phyloP scores from a whole-genome alignment of 2,888 invertebrate species.

The Flexamia atlantica region DNA sequence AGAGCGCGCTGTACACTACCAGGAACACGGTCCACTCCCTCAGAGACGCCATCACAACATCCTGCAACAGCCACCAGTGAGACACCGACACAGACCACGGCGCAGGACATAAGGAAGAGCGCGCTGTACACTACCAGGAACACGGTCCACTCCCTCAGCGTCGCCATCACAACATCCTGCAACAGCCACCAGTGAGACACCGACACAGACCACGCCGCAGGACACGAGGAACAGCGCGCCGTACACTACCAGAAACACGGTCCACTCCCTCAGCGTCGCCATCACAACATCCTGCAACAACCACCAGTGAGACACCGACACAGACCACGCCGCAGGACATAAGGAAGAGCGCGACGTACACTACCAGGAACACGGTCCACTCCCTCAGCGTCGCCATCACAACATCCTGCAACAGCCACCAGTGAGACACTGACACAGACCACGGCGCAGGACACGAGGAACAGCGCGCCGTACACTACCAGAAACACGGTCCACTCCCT shows the following conservation, averaged over 20 bases:
- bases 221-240: conserved; percentile 47
- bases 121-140: conserved; percentile 46
- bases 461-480: conserved; percentile 49
- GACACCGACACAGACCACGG: conserved; percentile 37
- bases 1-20: conserved; percentile 35
- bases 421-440: conserved; percentile 49
- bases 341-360: conserved; percentile 26
- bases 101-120: conserved; percentile 29
- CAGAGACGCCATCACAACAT: conserved; percentile 45
- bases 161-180: conserved; percentile 43
- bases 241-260: conserved; percentile 40
- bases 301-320: conserved; percentile 45
- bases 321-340: conserved; percentile 29
- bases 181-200: conserved; percentile 23
- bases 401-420: conserved; percentile 3
- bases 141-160: conserved; percentile 48
- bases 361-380: conserved; percentile 41
- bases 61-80: conserved; percentile 27
- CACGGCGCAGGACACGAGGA: conserved; percentile 12
- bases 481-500: conserved; percentile 53
- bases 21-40: conserved; percentile 55
- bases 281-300: conserved; percentile 38
- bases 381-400: conserved; percentile 35
- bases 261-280: conserved; percentile 56
- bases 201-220: conserved; percentile 8